Conservation (phyloP, 2,888 invertebrate species). For the Ennomos quercinarius region DNA sequence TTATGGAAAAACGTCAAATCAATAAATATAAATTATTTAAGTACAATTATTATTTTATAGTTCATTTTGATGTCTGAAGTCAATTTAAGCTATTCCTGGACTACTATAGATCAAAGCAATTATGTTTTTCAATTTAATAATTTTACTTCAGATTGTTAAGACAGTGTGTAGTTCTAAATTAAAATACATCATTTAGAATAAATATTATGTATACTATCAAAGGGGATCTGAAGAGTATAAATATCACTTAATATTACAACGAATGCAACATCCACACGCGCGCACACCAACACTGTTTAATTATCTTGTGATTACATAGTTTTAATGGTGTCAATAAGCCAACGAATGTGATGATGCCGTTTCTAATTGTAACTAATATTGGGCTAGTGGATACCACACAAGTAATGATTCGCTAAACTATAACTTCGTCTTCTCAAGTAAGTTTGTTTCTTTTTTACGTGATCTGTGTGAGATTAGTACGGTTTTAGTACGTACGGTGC, state of each 20-base stretch:
- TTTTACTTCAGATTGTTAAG: no score
- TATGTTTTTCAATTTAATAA: not conserved
- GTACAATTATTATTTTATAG: conserved; percentile 13
- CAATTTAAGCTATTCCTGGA: conserved; percentile 24
- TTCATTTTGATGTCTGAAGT: conserved; percentile 30
- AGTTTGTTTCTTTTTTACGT: conserved; percentile 22
- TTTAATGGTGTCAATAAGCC: conserved; percentile 6
- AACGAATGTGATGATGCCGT: conserved; percentile 12
- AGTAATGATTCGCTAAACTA: conserved; percentile 9
- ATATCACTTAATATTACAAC: conserved; percentile 37
- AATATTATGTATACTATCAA: conserved; percentile 12
- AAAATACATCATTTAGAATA: not conserved
- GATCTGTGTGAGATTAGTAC: conserved; percentile 40
- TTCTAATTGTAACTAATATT: conserved; percentile 5
- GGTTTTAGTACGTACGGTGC: conserved; percentile 31
- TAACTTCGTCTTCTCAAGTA: conserved; percentile 14
- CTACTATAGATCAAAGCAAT: not conserved
- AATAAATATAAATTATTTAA: conserved; percentile 4
- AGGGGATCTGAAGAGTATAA: conserved; percentile 16
- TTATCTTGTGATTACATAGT: conserved; percentile 25
- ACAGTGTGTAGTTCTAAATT: no score
- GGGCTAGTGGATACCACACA: conserved; percentile 10
- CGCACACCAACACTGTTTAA: conserved; percentile 2
- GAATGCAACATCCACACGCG: conserved; percentile 36
- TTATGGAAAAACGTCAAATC: conserved; percentile 24